Evolutionary conservation across 2,113 vertebrate genomes (phyloP), one percentile per base, ranked within the genome.

Genomic region (Tachysurus vachellii): DNA sequence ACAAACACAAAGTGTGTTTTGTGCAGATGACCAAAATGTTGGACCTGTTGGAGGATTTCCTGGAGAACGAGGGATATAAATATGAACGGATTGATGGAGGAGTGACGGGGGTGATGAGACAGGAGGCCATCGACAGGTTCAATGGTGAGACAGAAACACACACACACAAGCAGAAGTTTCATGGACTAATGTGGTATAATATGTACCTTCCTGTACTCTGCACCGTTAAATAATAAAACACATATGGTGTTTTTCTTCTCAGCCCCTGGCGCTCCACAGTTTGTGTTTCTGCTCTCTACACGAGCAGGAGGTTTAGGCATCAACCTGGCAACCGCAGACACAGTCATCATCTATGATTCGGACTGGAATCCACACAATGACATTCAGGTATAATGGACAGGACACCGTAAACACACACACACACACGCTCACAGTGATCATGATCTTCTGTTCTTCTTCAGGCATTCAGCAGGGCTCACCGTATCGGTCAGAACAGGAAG

Each of bases 351-450:
- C 89, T 99, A 99, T 7, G 98, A 99, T 90, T 99, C 98, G 12
- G 98, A 99, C 93, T 99, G 98, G 98, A 99, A 99, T 90, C 98
- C 98, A 1, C 98, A 99, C 93, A 99, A 99, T 82, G 98, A 99
- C 91, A 99, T 99, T 86, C 98, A 99, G 96, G 98, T 99, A 93
- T 93, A 92, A 13, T 42, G 31, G 11, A 80, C 9, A 36, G 75
- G 26, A 36, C 54, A 57, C 56, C 13, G 21, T 14, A 56, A 17
- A 56, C 28, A 26, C 28, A 9, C 53, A 57, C 50, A 47, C 47
- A 19, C 19, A 54, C 14, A 83, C 47, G 42, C 68, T 11, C 4
- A 12, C 2, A 12, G 2, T 31, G 16, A 57, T 73, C 11, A 10
- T 47, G 19, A 12, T 82, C 12, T 84, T 16, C 57, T 23, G 79